Conservation (phyloP, 2,888 invertebrate genomes). For the Fragum whitleyi region DNA sequence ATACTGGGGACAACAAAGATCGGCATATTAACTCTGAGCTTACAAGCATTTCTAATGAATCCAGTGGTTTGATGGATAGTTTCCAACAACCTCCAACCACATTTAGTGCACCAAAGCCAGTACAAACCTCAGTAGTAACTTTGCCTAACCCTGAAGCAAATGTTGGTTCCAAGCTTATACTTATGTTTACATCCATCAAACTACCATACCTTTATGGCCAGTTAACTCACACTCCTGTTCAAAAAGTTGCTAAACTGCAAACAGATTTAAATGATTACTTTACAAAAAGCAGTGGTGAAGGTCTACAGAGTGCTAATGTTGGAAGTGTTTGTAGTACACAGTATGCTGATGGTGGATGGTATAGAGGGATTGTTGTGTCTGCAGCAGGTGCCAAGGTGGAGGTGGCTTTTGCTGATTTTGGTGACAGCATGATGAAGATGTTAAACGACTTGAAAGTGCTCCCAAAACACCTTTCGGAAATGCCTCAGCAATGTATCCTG, state of each 20-base stretch:
- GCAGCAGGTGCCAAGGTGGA: constrained; percentile 50
- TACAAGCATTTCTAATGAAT: not conserved
- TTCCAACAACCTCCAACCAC: constrained; percentile 19
- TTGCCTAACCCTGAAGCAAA: constrained; percentile 58
- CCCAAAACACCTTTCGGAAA: constrained; percentile 46
- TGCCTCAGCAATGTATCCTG: constrained; percentile 69
- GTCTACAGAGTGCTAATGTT: constrained; percentile 19
- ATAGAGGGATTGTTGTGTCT: constrained; percentile 63
- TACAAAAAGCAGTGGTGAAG: constrained; percentile 50
- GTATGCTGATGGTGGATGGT: constrained; percentile 72
- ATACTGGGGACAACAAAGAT: constrained; percentile 62
- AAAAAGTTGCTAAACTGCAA: constrained; percentile 66
- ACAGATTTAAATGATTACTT: constrained; percentile 61
- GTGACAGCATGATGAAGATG: constrained; percentile 59
- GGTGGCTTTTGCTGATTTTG: constrained; percentile 70
- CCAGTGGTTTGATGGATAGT: not conserved
- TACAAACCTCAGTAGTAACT: not conserved
- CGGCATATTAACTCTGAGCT: constrained; percentile 59
- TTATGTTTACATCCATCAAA: constrained; percentile 68
- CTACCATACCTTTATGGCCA: constrained; percentile 63
- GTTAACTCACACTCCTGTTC: constrained; percentile 65
- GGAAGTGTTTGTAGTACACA: constrained; percentile 68
- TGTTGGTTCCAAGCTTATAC: constrained; percentile 55
- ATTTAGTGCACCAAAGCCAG: not conserved
- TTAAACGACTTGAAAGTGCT: constrained; percentile 57